These are phyloP conservation scores for Phalera bucephala DNA, from an alignment of 2,888 invertebrate species.

Conservation along the genomic window DNA sequence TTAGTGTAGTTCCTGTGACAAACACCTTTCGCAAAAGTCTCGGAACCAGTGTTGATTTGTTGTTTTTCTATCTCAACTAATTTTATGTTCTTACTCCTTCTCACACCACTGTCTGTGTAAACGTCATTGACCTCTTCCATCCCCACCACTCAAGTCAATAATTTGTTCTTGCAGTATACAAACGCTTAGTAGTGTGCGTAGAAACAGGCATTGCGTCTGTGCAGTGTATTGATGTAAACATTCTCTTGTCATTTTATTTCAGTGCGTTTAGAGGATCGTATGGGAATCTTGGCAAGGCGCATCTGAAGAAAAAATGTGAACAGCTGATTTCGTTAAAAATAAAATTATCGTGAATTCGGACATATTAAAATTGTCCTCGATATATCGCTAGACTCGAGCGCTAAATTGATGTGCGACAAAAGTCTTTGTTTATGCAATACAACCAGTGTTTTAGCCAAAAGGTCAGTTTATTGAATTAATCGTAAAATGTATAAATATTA, in stretches of 20 bases:
- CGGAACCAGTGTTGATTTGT: conserved; percentile 41
- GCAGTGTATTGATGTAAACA: conserved; percentile 76
- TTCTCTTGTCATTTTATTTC: conserved; percentile 71
- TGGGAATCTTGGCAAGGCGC: conserved; percentile 51
- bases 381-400: conserved; percentile 10
- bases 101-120: conserved; percentile 34
- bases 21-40: conserved; percentile 6
- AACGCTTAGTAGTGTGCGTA: conserved; percentile 50
- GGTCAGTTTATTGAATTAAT: conserved; percentile 23
- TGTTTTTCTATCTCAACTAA: conserved; percentile 46
- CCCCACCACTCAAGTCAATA: conserved; percentile 60
- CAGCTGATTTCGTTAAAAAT: conserved; percentile 54
- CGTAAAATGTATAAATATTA: background rate
- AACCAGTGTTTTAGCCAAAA: conserved; percentile 19
- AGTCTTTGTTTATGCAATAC: conserved; percentile 26
- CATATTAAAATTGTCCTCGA: conserved; percentile 25
- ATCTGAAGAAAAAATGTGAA: conserved; percentile 57
- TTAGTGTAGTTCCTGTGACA: no score
- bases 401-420: conserved; percentile 32
- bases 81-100: conserved; percentile 34
- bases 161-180: conserved; percentile 35
- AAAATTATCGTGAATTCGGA: conserved; percentile 32
- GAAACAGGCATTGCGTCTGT: conserved; percentile 52
- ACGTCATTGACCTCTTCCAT: conserved; percentile 72
- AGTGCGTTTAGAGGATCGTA: conserved; percentile 68